Evolutionary conservation across 2,113 vertebrate genomes (phyloP).

Genomic region (Gila orcuttii): DNA sequence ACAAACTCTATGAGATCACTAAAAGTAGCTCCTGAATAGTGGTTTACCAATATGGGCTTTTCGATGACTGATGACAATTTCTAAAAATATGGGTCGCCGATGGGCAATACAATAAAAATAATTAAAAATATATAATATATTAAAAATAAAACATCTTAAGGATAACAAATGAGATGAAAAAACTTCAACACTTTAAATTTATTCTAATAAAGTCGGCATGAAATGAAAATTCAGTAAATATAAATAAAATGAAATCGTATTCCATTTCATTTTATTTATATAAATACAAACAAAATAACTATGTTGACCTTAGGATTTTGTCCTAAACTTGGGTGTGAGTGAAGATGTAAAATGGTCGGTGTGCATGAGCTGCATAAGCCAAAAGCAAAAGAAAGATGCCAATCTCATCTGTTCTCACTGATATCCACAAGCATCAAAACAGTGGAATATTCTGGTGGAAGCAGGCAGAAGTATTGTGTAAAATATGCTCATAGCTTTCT

Average conservation of each 20-base stretch:
- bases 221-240: neutral
- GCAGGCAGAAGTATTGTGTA: neutral
- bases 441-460: neutral
- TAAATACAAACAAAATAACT: neutral
- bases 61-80: constrained; percentile 14
- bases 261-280: neutral
- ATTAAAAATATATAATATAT: no score
- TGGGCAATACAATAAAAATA: neutral
- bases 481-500: constrained; percentile 3
- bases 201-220: neutral
- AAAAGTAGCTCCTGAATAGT: neutral
- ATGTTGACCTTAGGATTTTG: no score
- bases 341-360: constrained; percentile 6
- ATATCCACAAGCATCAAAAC: neutral
- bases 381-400: constrained; percentile 14
- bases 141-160: neutral
- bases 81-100: neutral
- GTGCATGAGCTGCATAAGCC: neutral
- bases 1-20: neutral
- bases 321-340: neutral
- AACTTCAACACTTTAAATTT: neutral
- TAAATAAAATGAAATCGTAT: no score
- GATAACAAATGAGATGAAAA: neutral
- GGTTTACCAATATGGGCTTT: neutral
- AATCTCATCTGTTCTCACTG: neutral